Percentiles rank a stretch among this genome's conserved stretches.
These are phyloP conservation scores for Microcebus lehilahytsara DNA, from an alignment of 2,113 vertebrate species.

Conservation along the genomic window DNA sequence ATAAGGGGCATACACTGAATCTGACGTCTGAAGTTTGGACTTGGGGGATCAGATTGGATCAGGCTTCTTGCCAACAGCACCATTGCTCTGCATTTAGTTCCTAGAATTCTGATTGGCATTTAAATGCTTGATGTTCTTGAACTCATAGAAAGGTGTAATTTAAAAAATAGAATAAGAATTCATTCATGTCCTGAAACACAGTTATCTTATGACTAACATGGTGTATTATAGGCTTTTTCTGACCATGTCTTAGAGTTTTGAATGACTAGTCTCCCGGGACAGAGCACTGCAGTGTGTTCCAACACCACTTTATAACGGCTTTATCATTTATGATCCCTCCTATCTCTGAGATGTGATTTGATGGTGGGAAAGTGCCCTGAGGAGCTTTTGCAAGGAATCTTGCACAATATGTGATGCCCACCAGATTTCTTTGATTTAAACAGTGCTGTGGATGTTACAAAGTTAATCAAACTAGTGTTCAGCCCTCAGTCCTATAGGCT, in stretches of 20 bases:
- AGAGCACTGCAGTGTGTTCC: not conserved
- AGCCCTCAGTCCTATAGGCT: not conserved
- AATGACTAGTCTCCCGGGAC: not conserved
- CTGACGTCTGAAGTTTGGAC: not conserved
- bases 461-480: not conserved
- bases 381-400: not conserved
- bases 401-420: not conserved
- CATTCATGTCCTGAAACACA: not conserved
- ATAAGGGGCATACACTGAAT: not conserved
- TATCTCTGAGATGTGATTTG: not conserved
- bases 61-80: not conserved
- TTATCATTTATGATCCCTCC: not conserved
- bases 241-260: not conserved
- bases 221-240: not conserved
- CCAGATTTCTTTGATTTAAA: not conserved
- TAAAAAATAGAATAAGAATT: not conserved
- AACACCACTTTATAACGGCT: not conserved
- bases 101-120: not conserved
- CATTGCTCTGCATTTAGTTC: not conserved
- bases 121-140: constrained; percentile 18
- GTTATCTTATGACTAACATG: not conserved
- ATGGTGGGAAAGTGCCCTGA: not conserved
- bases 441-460: not conserved
- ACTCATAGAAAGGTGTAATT: not conserved
- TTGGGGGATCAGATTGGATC: not conserved